Conservation (phyloP, 2,888 invertebrate species). For the Colostygia pectinataria region DNA sequence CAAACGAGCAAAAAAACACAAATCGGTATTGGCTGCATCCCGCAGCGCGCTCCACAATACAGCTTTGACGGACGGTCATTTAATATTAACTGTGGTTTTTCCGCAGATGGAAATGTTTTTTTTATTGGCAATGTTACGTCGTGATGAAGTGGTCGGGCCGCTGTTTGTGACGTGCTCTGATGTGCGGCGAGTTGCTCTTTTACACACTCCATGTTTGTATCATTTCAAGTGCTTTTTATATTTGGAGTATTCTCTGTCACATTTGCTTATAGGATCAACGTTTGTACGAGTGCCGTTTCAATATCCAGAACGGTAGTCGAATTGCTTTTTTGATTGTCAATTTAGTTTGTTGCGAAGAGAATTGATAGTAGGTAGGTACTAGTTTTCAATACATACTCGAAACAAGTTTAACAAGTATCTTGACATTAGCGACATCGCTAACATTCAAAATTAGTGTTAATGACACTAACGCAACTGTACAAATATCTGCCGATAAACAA, state of each 20-base stretch:
- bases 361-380: not conserved
- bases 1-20: constrained; percentile 59
- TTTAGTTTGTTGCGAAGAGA: constrained; percentile 47
- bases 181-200: constrained; percentile 73
- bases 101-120: constrained; percentile 80
- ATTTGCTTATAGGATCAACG: constrained; percentile 34
- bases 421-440: not conserved
- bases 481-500: constrained; percentile 57
- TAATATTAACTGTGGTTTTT: constrained; percentile 83
- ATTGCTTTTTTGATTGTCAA: constrained; percentile 50
- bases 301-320: constrained; percentile 25
- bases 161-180: constrained; percentile 78
- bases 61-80: constrained; percentile 82
- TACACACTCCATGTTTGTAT: constrained; percentile 64
- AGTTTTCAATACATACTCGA: no score
- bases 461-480: constrained; percentile 30
- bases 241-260: constrained; percentile 17
- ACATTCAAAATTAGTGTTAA: not conserved
- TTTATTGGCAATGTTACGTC: constrained; percentile 72
- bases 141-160: constrained; percentile 77
- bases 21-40: constrained; percentile 78
- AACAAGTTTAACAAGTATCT: no score
- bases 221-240: constrained; percentile 57
- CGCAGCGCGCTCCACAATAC: constrained; percentile 72
- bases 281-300: constrained; percentile 20